These are phyloP conservation scores for Xenopus laevis DNA, from an alignment of 2,113 vertebrate species.

Conservation along the genomic window DNA sequence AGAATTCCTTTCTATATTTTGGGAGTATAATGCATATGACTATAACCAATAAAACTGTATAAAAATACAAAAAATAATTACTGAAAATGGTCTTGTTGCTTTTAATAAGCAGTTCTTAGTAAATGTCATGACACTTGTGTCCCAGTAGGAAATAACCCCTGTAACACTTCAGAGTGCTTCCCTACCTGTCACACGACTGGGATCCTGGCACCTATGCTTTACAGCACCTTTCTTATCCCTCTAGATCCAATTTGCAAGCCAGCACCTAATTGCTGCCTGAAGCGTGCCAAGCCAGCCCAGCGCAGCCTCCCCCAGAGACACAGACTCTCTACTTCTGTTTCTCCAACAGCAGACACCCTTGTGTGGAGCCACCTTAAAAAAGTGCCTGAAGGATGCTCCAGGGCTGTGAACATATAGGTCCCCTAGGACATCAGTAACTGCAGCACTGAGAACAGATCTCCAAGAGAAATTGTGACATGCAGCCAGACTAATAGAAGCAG, in stretches of 20 bases:
- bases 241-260: constrained; percentile 37
- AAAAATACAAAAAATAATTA: too few relatives aligned
- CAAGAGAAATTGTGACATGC: constrained; percentile 3
- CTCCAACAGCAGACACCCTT: constrained; percentile 14
- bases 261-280: constrained; percentile 39
- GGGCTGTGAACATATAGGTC: constrained; percentile 30
- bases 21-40: too few relatives aligned
- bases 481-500: constrained; percentile 13
- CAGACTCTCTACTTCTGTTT: constrained; percentile 10
- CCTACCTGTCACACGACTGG: not conserved
- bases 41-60: too few relatives aligned
- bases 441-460: constrained; percentile 34
- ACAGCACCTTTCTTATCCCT: not conserved
- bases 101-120: not conserved
- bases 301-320: constrained; percentile 21
- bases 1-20: too few relatives aligned
- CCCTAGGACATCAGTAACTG: constrained; percentile 24
- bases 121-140: not conserved
- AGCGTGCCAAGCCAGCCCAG: constrained; percentile 28
- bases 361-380: constrained; percentile 32
- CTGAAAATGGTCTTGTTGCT: not conserved
- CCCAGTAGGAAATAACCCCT: not conserved
- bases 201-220: not conserved
- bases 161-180: not conserved
- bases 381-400: constrained; percentile 25